These are phyloP conservation scores for Sciaenops ocellatus DNA, from an alignment of 2,797 vertebrate species.

Conservation along the genomic window DNA sequence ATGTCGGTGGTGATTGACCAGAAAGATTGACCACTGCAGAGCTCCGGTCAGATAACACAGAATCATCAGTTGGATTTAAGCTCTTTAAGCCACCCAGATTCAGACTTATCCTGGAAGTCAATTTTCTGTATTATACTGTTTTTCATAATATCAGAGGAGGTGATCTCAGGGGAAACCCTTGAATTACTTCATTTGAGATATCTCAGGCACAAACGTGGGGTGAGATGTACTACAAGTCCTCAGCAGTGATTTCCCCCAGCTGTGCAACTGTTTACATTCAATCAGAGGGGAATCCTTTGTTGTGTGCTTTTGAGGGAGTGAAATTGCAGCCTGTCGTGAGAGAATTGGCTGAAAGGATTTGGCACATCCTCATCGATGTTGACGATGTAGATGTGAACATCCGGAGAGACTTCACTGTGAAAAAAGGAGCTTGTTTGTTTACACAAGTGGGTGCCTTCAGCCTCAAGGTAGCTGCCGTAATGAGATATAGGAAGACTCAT, in stretches of 20 bases:
- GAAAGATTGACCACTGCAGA: no score
- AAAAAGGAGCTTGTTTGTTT: constrained; percentile 50
- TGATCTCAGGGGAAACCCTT: background rate
- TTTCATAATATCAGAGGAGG: background rate
- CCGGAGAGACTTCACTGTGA: constrained; percentile 32
- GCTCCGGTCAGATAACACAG: no score
- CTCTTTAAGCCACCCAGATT: background rate
- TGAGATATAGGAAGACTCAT: constrained; percentile 37
- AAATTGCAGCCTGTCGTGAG: constrained; percentile 33
- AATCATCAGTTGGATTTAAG: no score
- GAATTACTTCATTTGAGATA: background rate
- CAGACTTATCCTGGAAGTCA: background rate
- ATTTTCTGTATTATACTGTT: background rate
- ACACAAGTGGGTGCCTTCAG: constrained; percentile 40
- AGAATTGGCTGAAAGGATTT: constrained; percentile 61
- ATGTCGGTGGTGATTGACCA: no score
- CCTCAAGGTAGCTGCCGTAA: constrained; percentile 38
- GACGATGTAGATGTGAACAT: constrained; percentile 55
- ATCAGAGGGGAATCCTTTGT: constrained; percentile 24
- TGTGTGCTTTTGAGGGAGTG: constrained; percentile 8
- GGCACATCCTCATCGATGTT: constrained; percentile 58
- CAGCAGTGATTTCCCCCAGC: background rate
- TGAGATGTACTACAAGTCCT: background rate
- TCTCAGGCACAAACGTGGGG: background rate
- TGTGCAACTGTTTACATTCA: background rate